Percentiles rank a stretch among this genome's conserved stretches.
phyloP scores from a whole-genome alignment of 2,797 vertebrate species.

The Simalia tracyae region DNA sequence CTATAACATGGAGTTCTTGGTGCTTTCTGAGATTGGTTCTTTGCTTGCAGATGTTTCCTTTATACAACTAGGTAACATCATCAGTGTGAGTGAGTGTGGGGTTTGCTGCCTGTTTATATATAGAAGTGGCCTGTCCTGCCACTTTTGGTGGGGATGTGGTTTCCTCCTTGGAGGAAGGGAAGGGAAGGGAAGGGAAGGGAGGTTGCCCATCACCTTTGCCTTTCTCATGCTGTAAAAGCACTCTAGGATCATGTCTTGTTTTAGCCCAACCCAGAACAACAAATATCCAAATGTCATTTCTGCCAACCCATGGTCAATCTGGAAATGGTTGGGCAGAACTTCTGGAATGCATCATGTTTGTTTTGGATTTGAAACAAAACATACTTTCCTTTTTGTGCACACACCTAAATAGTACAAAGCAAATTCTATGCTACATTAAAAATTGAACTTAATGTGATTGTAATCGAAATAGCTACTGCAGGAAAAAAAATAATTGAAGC shows the following conservation, averaged over 20 bases:
- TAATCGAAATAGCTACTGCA: background rate
- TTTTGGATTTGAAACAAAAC: too few relatives aligned
- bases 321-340: too few relatives aligned
- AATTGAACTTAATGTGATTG: background rate
- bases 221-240: too few relatives aligned
- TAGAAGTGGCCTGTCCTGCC: background rate
- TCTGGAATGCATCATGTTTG: too few relatives aligned
- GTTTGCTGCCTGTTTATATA: background rate
- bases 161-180: background rate
- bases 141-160: background rate
- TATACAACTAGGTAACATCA: background rate
- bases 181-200: background rate
- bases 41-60: background rate
- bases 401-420: too few relatives aligned
- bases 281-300: too few relatives aligned
- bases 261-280: too few relatives aligned
- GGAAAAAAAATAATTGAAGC: background rate
- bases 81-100: background rate
- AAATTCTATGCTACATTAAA: background rate
- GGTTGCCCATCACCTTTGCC: background rate
- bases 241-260: too few relatives aligned
- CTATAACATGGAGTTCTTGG: background rate
- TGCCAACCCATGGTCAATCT: too few relatives aligned
- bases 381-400: too few relatives aligned
- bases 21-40: background rate